These are phyloP conservation scores for Liposcelis brunnea DNA, from an alignment of 2,888 invertebrate genomes.

Conservation along the genomic window DNA sequence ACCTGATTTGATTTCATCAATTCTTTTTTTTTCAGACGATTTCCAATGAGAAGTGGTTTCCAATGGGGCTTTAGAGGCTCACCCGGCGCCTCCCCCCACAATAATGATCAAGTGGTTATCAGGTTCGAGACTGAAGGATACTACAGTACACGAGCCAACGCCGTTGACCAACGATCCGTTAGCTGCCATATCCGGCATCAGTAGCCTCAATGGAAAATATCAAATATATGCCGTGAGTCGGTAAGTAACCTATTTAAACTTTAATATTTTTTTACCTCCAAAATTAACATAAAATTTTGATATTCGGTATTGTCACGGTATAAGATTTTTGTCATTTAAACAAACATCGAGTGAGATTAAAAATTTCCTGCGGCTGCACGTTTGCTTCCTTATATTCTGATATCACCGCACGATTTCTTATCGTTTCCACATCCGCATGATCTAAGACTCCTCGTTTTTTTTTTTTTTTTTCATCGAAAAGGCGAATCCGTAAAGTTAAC, in stretches of 20 bases:
- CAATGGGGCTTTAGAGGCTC: conserved; percentile 11
- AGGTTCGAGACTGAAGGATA: not conserved
- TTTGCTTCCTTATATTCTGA: too few species aligned
- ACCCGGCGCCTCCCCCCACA: conserved; percentile 2
- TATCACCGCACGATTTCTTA: too few species aligned
- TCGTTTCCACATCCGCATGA: too few species aligned
- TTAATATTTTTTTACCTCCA: too few species aligned
- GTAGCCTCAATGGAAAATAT: conserved; percentile 25
- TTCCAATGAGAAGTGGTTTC: conserved; percentile 1
- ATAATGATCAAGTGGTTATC: conserved; percentile 7
- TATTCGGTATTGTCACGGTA: conserved; percentile 1
- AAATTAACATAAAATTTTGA: too few species aligned
- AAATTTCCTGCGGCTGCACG: too few species aligned
- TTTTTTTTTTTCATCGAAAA: too few species aligned
- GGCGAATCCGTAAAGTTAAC: too few species aligned
- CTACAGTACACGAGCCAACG: conserved; percentile 15
- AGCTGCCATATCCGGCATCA: conserved; percentile 19
- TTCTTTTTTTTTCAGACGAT: not conserved
- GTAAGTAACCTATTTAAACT: conserved; percentile 29
- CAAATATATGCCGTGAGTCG: conserved; percentile 38
- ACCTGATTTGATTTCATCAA: too few species aligned
- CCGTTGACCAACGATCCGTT: conserved; percentile 23
- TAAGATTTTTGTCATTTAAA: not conserved
- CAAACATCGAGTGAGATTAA: too few species aligned
- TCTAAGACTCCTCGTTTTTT: too few species aligned